A percentile compares a stretch with the other conserved stretches of the same genome.
Conservation (phyloP, 2,113 vertebrate genomes). For the Podilymbus podiceps region DNA sequence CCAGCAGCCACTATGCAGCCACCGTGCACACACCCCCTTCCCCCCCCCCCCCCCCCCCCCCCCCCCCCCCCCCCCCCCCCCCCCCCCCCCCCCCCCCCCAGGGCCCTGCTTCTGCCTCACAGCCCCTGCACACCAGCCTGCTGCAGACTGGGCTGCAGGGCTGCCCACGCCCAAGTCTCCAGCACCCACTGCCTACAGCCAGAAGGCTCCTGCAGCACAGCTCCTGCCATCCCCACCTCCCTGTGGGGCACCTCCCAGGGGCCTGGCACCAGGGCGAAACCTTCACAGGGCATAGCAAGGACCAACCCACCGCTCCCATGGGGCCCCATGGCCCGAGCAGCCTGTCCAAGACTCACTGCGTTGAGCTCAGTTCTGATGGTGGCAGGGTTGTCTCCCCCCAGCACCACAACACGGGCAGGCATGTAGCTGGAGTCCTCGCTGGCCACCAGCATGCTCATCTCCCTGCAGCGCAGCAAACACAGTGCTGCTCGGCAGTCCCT, state of each 20-base stretch:
- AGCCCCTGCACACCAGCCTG: neutral
- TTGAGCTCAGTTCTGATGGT: constrained; percentile 87
- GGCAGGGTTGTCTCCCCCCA: constrained; percentile 85
- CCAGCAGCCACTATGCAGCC: neutral
- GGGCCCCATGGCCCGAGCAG: neutral
- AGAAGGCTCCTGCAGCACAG: neutral
- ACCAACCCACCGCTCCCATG: accelerated
- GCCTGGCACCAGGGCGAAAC: accelerated
- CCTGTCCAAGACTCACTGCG: constrained; percentile 68
- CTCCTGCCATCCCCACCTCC: neutral
- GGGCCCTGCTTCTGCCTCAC: neutral
- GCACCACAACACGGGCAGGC: constrained; percentile 89
- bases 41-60: too few species aligned
- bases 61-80: too few species aligned
- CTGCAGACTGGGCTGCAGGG: neutral
- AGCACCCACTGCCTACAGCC: neutral
- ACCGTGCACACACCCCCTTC: too few species aligned
- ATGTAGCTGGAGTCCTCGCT: constrained; percentile 97
- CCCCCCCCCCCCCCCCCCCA: accelerated
- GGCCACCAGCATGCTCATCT: constrained; percentile 88
- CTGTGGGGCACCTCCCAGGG: neutral
- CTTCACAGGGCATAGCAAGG: neutral
- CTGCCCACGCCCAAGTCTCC: neutral
- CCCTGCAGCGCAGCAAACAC: constrained; percentile 70
- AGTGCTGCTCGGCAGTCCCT: neutral